Evolutionary conservation across 2,888 invertebrate species (phyloP).

Genomic region (Dysmachus trigonus): DNA sequence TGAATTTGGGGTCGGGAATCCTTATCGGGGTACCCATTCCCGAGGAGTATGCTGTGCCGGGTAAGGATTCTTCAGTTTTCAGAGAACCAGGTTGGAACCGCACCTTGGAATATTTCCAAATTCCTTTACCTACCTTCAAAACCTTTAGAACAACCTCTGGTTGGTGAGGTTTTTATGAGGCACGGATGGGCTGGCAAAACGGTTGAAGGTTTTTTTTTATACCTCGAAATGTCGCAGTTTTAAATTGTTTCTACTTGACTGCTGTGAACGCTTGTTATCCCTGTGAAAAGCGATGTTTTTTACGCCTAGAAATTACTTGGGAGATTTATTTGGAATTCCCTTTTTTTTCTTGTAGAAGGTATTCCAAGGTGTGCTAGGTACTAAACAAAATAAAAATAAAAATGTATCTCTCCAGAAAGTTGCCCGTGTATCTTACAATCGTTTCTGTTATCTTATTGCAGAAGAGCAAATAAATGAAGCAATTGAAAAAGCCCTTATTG

Average conservation of each 20-base stretch:
- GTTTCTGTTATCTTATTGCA: not conserved
- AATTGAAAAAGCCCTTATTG: constrained; percentile 74
- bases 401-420: not conserved
- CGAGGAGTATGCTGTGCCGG: constrained; percentile 71
- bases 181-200: not conserved
- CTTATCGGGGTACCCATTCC: constrained; percentile 94
- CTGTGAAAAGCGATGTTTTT: not conserved
- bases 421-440: not conserved
- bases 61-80: constrained; percentile 56
- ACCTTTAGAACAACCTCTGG: not conserved
- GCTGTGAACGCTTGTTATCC: not conserved
- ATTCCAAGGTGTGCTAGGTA: not conserved
- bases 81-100: not conserved
- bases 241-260: not conserved
- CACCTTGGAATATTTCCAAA: not conserved
- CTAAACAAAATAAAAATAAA: not conserved
- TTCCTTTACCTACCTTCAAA: too few species aligned
- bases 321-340: not conserved
- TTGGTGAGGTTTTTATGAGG: not conserved
- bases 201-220: not conserved
- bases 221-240: not conserved
- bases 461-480: constrained; percentile 70
- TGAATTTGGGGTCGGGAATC: constrained; percentile 75
- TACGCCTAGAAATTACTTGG: not conserved
- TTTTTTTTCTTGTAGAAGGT: not conserved